Percentiles rank a stretch among this genome's conserved stretches.
These are phyloP conservation scores for Orestias chungarensis DNA, from an alignment of 2,797 vertebrate genomes.

Conservation along the genomic window DNA sequence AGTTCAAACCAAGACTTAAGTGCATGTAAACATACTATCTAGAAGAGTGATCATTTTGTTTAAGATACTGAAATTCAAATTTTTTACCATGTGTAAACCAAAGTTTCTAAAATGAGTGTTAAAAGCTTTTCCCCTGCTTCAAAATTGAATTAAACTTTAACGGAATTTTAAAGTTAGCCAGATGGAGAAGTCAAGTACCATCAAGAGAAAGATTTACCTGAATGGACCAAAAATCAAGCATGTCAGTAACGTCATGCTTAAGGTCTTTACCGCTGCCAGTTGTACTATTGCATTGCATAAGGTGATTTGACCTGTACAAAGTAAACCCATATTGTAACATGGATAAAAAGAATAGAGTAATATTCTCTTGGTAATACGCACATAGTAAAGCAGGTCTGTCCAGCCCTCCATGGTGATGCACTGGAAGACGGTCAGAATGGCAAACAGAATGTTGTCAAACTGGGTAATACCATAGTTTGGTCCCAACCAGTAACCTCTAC, in stretches of 20 bases:
- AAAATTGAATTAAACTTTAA: background rate
- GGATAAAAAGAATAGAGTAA: background rate
- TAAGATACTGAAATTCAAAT: background rate
- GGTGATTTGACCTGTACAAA: background rate
- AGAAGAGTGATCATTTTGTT: background rate
- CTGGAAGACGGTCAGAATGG: constrained; percentile 95
- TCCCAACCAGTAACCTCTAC: constrained; percentile 89
- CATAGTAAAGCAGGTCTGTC: constrained; percentile 94
- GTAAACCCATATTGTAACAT: background rate
- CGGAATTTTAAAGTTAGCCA: background rate
- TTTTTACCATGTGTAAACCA: background rate
- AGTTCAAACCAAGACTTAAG: background rate
- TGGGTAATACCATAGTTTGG: constrained; percentile 96
- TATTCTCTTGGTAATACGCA: constrained; percentile 65
- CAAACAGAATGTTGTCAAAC: constrained; percentile 97
- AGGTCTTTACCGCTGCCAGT: background rate
- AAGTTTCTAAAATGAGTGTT: background rate
- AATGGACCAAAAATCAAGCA: background rate
- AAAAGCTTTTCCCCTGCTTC: background rate
- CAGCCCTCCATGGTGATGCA: constrained; percentile 99
- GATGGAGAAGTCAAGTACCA: background rate
- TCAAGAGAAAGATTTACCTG: too few relatives aligned
- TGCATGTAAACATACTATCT: background rate
- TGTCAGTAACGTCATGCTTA: background rate
- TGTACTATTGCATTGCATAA: background rate